Evolutionary conservation across 2,888 invertebrate species (phyloP).

Genomic region (Achlya flavicornis): DNA sequence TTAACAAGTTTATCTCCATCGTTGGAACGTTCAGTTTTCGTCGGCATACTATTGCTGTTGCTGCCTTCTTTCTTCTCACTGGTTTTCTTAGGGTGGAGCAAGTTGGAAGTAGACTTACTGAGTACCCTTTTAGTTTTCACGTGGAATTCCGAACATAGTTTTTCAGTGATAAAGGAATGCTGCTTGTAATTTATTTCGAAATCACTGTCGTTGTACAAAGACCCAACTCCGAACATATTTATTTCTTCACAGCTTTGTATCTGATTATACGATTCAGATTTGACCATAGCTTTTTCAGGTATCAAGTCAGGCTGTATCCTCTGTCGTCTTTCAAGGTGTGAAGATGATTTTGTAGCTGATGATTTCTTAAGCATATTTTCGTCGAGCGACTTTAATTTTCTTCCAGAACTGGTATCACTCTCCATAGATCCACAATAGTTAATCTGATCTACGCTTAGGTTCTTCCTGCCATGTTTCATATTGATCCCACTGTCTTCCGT

Average conservation of each 20-base stretch:
- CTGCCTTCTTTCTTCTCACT: constrained; percentile 78
- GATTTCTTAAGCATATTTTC: constrained; percentile 80
- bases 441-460: constrained; percentile 79
- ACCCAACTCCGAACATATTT: constrained; percentile 81
- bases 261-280: constrained; percentile 80
- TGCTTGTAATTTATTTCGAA: constrained; percentile 82
- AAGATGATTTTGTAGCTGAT: constrained; percentile 73
- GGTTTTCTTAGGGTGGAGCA: constrained; percentile 84
- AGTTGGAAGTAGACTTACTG: constrained; percentile 86
- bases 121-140: constrained; percentile 87
- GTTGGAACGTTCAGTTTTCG: constrained; percentile 70
- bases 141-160: constrained; percentile 88
- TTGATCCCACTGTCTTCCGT: constrained; percentile 73
- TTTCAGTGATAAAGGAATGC: constrained; percentile 87
- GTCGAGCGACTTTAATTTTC: constrained; percentile 77
- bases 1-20: constrained; percentile 71
- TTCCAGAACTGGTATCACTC: constrained; percentile 77
- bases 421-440: constrained; percentile 82
- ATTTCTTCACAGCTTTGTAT: constrained; percentile 82
- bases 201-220: constrained; percentile 83
- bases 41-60: constrained; percentile 80
- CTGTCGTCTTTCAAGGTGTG: constrained; percentile 77
- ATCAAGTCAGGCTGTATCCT: constrained; percentile 81
- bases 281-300: constrained; percentile 78
- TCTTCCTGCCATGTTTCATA: constrained; percentile 78